Evolutionary conservation across 2,797 vertebrate genomes (phyloP).

Genomic region (Pterois miles): DNA sequence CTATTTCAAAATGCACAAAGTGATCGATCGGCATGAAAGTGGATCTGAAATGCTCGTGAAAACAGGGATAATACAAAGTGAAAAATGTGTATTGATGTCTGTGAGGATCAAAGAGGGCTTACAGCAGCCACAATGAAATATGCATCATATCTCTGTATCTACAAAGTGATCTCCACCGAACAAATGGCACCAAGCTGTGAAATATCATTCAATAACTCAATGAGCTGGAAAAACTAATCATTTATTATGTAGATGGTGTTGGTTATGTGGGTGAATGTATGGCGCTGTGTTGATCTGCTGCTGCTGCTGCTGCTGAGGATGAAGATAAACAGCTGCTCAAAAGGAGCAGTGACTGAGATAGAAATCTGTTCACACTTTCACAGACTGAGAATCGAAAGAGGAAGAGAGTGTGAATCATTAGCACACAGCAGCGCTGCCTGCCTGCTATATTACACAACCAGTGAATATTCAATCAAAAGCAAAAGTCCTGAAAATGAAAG

Average conservation of each 20-base stretch:
- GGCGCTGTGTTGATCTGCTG: background rate
- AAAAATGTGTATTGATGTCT: background rate
- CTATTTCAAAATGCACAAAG: slow-evolving; percentile 20
- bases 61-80: background rate
- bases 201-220: background rate
- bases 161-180: background rate
- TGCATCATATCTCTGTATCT: background rate
- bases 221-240: slow-evolving; percentile 2
- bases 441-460: slow-evolving; percentile 46
- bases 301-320: slow-evolving; percentile 3
- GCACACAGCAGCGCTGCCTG: slow-evolving; percentile 12
- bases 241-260: slow-evolving; percentile 15
- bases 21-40: background rate
- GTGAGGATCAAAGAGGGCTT: slow-evolving; percentile 5
- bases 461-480: slow-evolving; percentile 27
- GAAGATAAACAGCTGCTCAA: slow-evolving; percentile 22
- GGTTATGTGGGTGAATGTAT: background rate
- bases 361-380: slow-evolving; percentile 27
- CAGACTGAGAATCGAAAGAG: slow-evolving; percentile 39
- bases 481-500: slow-evolving; percentile 31
- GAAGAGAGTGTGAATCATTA: slow-evolving; percentile 46
- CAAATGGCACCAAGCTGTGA: background rate
- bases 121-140: slow-evolving; percentile 14
- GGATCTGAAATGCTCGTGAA: slow-evolving; percentile 6
- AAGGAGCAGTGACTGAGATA: slow-evolving; percentile 9